Base-by-base conservation (phyloP, 2,888 invertebrate species). In the Plagodis pulveraria region DNA sequence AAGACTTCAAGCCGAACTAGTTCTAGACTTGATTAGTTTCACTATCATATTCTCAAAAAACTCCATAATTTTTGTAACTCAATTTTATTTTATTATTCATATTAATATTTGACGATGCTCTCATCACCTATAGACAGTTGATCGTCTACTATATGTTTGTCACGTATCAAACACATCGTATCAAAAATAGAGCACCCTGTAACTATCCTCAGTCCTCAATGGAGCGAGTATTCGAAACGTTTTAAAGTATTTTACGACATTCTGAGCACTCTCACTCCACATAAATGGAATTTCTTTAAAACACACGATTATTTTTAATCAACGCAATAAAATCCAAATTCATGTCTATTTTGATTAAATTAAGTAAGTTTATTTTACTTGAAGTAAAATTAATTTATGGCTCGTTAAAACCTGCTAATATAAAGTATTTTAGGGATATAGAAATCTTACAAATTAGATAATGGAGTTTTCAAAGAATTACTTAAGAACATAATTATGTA, bases 261-360 rank as follows among this genome's bases (percentile, higher is more conserved):
- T 80, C 71, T 66, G 65, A 74, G 74, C 67, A 71, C 78, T 77
- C 76, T 71, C 73, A 74, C 71, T 70, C 62, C 67, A 71, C 71
- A 79, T 81, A 76, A 72, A 74, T 76, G 80, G 83, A 77, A 81
- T 82, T 40, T 75, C 69, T 62, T 73, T 75, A 73, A 75, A 73
- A 70, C 56, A 59, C 55, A 56, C 41, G 68, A 65, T 71, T 67
- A 46, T 52, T 58, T 56, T 62, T 60, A 66, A 66, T 64, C 56
- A 56, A 44, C 42, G 64, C 50, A 63, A 63, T 64, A 64, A 64
- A 68, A 61, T 40, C 54, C 48, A 50, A 53, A 50, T 62, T 58
- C 53, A 56, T 55, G 62, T 62, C 49, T 62, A 61, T 64, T 62
- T 66, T 62, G 56, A 64, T 60, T 59, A 62, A 59, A 64, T 60